These are phyloP conservation scores for Camponotus fellah DNA, from an alignment of 2,888 invertebrate species.

Conservation along the genomic window DNA sequence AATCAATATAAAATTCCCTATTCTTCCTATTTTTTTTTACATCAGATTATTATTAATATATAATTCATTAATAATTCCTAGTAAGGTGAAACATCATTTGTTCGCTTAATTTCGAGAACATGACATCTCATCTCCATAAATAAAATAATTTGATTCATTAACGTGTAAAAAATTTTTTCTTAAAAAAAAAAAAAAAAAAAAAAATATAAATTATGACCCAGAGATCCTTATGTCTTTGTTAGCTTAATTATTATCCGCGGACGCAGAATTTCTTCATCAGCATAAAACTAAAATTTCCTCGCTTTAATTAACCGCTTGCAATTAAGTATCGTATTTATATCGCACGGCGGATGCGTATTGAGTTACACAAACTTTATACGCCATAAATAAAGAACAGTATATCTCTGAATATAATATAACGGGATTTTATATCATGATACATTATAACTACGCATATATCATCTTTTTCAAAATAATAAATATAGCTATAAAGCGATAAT, in stretches of 20 bases:
- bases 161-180: not conserved
- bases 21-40: not conserved
- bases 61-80: not conserved
- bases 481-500: not conserved
- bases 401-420: not conserved
- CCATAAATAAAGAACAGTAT: not conserved
- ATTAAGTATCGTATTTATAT: conserved; percentile 27
- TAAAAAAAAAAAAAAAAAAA: not conserved
- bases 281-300: not conserved
- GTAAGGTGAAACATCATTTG: not conserved
- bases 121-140: not conserved
- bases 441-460: not conserved
- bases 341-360: not conserved
- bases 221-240: not conserved
- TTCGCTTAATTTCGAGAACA: not conserved
- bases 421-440: not conserved
- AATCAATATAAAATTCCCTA: too few species aligned
- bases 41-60: not conserved
- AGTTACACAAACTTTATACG: conserved; percentile 34
- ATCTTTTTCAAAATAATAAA: not conserved
- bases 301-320: conserved; percentile 26
- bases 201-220: not conserved
- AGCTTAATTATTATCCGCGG: conserved; percentile 1
- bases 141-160: not conserved
- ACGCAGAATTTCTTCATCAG: not conserved